Base-by-base conservation (phyloP, 2,113 vertebrate genomes). In the Callipepla californica region DNA sequence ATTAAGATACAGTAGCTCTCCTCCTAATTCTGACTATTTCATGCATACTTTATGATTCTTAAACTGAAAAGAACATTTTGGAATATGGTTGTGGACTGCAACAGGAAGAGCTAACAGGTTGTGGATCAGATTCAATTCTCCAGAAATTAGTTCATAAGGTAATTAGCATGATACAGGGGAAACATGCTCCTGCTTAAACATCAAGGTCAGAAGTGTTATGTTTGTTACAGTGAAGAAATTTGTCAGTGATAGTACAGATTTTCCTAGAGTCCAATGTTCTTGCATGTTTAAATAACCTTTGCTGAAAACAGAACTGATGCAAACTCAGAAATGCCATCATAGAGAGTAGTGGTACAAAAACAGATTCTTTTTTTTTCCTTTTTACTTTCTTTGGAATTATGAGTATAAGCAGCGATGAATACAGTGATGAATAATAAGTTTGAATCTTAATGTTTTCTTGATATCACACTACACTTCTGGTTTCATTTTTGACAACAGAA, bases 141-240 rank as follows among this genome's bases (percentile, higher is more conserved):
- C 44, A 2, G 74, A 89, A 95, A 90, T 68, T 90, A 66, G 11
- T 85, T 77, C 73, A 36, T 79, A 34, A 66, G 48, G 74, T 95
- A 85, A 80, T 87, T 55, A 78, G 4, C 20, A 87, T 65, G 18
- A 50, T 77, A 68, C 42, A 57, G 51, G 11, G 16, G 40, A 80
- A 36, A 34, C 5, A 51, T 30, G 20, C 34, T 91, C 74, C 50
- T 83, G 17, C 15, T 82, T 92, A 65, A 63, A 48, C 57, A 77
- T 85, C 67, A 79, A 96, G 70, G 74, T 73, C 63, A 70, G 68
- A 94, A 87, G 45, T 42, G 4, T 62, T 80, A 81, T 30, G 25
- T 91, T 95, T 82, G 44, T 80, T 57, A 45, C 12, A 44, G 19
- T 80, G n/a, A 87, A 16, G 7, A 59, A 76, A 93, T 16, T 68